Base-by-base conservation (phyloP, 2,113 vertebrate species). In the Myrmophylax atrothorax region DNA sequence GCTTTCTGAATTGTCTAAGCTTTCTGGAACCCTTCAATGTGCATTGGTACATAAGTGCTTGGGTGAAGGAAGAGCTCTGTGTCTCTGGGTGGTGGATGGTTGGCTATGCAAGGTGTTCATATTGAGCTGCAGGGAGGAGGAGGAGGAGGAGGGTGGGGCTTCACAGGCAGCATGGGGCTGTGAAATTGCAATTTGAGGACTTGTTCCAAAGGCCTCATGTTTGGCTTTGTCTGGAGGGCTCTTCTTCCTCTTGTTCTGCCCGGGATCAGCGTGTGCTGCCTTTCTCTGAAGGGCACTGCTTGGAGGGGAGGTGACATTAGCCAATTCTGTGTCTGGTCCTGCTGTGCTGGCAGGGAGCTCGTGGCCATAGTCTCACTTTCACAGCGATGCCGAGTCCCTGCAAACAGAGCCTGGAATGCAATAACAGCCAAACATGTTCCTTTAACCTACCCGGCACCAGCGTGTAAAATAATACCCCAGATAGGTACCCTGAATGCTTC, bases 401-500 rank as follows among this genome's bases (percentile, higher is more conserved):
- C 78, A 67, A 60, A 60, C 73, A 82, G 93, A 84, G 47, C 76
- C 3, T 24, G 93, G 85, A 92, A 80, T 4, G 76, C 59, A 78
- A 63, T 95, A 90, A 94, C 62, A 91, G 87, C 86, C 89, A 49
- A 96, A 95, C 96, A 96, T 95, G 95, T 62, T 94, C 93, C 79
- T 93, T 96, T 97, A 96, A 97, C 96, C 96, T 96, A 15, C 92
- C 72, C 69, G 1, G 80, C 94, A 89, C 79, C 29, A 13, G 70
- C 2, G 6, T 84, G 95, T 77, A 92, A 87, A 93, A 90, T 84
- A 94, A 97, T 96, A 93, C 94, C 91, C 93, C 85, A 56, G 96
- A 94, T 72, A 97, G 96, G 88, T 81, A 56, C 86, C 60, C 93
- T 63, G 85, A 60, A 92, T 95, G 97, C 92, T 95, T 95, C 46